Percentiles rank a stretch among this genome's conserved stretches.
These are phyloP conservation scores for Smutsia temminckii DNA, from an alignment of 2,797 vertebrate genomes.

Conservation along the genomic window DNA sequence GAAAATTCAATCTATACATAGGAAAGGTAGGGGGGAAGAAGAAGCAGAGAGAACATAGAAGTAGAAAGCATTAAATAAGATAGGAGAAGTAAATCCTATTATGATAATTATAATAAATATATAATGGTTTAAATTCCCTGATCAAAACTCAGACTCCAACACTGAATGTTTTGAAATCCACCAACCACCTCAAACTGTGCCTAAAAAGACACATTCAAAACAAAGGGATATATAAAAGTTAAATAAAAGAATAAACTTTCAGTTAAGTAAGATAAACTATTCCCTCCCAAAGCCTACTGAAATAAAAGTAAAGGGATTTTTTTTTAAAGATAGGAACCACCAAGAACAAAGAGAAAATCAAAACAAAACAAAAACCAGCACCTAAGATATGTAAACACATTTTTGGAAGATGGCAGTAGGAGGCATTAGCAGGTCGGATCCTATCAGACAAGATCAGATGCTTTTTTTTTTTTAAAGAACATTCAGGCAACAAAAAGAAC, in stretches of 20 bases:
- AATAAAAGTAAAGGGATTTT: background rate
- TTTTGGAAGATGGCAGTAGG: background rate
- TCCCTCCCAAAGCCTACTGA: background rate
- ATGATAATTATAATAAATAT: background rate
- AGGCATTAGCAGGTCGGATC: background rate
- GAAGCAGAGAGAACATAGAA: background rate
- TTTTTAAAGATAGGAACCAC: background rate
- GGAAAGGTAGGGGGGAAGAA: background rate
- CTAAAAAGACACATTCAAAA: slow-evolving; percentile 14
- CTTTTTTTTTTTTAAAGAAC: background rate
- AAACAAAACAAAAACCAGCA: background rate
- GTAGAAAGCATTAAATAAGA: background rate
- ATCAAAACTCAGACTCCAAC: background rate
- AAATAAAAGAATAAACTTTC: slow-evolving; percentile 13
- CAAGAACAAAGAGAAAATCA: background rate
- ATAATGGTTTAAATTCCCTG: background rate
- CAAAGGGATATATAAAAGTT: background rate
- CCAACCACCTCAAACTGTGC: background rate
- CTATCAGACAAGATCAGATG: background rate
- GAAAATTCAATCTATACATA: background rate
- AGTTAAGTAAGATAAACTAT: background rate
- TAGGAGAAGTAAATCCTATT: background rate
- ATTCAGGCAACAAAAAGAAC: background rate
- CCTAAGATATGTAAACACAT: background rate
- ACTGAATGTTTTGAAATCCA: slow-evolving; percentile 25